These are phyloP conservation scores for Chamaea fasciata DNA, from an alignment of 2,113 vertebrate species.

Conservation along the genomic window DNA sequence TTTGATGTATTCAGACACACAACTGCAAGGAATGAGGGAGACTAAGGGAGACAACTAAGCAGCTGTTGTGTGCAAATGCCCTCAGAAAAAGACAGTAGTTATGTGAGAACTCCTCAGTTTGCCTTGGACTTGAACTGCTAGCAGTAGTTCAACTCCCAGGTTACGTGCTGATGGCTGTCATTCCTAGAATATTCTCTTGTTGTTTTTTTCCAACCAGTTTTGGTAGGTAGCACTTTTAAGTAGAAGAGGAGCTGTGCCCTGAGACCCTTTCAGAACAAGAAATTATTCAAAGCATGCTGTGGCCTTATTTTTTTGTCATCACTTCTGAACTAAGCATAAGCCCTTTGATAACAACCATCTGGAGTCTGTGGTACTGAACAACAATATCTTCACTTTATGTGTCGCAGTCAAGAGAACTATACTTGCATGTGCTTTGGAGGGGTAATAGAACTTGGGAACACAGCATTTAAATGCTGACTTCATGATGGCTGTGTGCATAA, in stretches of 20 bases:
- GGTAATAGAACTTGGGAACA: neutral
- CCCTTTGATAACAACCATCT: neutral
- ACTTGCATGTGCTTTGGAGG: neutral
- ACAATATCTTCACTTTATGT: neutral
- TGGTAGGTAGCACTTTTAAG: neutral
- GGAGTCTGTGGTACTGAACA: neutral
- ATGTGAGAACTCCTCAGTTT: neutral
- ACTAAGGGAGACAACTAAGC: accelerated
- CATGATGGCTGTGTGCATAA: accelerated
- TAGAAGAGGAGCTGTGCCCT: neutral
- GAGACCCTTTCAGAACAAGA: neutral
- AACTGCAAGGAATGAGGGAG: neutral
- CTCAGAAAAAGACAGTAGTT: neutral
- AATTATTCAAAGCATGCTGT: neutral
- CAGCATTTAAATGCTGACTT: neutral
- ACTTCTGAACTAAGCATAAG: neutral
- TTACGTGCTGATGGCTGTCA: neutral
- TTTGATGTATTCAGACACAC: neutral
- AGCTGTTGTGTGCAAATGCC: neutral
- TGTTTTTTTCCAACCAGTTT: neutral
- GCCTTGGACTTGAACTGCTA: neutral
- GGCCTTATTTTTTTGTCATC: neutral
- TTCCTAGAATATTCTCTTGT: neutral
- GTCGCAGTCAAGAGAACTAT: neutral
- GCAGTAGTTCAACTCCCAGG: neutral